Evolutionary conservation across 2,113 vertebrate species (phyloP).

Genomic region (Eretmochelys imbricata): DNA sequence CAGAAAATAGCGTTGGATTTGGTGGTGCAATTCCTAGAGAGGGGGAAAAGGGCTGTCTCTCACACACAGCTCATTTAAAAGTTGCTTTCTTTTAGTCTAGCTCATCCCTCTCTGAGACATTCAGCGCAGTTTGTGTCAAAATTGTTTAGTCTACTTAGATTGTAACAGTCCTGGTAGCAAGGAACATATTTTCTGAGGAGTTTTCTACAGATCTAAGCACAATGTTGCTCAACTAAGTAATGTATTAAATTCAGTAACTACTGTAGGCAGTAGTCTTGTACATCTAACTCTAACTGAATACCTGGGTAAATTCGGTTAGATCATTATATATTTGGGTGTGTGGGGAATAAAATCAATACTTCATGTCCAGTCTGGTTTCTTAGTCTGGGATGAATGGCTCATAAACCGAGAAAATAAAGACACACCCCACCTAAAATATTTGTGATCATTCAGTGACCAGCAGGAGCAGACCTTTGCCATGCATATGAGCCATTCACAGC

Average conservation of each 20-base stretch:
- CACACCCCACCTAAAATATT: not conserved
- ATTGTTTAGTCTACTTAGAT: not conserved
- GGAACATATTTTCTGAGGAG: not conserved
- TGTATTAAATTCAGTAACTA: not conserved
- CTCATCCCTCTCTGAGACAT: not conserved
- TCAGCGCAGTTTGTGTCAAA: not conserved
- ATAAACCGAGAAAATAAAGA: not conserved
- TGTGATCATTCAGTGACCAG: not conserved
- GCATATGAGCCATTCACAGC: not conserved
- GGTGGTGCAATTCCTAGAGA: not conserved
- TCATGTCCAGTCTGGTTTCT: not conserved
- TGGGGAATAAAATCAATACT: not conserved
- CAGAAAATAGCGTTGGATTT: not conserved
- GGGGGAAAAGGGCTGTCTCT: not conserved
- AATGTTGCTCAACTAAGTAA: not conserved
- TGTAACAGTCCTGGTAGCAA: not conserved
- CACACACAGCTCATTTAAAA: not conserved
- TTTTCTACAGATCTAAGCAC: not conserved
- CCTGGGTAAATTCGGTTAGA: not conserved
- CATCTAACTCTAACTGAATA: not conserved
- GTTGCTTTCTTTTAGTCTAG: not conserved
- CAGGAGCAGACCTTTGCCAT: not conserved
- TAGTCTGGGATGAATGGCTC: not conserved
- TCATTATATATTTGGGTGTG: not conserved
- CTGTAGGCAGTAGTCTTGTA: not conserved